phyloP scores from a whole-genome alignment of 2,888 invertebrate genomes.

The Diarsia dahlii region DNA sequence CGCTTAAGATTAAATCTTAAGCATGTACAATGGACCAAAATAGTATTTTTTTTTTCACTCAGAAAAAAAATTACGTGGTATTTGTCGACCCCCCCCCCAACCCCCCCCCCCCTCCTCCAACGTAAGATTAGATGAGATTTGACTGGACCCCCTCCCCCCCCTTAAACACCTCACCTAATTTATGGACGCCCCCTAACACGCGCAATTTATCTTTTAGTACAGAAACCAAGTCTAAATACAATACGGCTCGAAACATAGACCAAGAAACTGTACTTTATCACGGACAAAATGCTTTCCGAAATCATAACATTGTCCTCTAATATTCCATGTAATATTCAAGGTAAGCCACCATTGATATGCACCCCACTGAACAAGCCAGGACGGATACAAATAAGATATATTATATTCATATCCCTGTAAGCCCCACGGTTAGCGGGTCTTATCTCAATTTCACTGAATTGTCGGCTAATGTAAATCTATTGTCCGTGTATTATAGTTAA shows the following conservation, averaged over 20 bases:
- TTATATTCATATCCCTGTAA: constrained; percentile 46
- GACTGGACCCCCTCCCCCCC: no score
- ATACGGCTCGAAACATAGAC: background rate
- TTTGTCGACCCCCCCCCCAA: no score
- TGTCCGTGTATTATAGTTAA: constrained; percentile 46
- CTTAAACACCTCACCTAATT: no score
- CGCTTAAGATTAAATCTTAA: no score
- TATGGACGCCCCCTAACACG: no score
- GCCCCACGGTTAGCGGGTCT: constrained; percentile 44
- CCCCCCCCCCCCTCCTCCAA: no score
- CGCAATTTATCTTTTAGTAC: background rate
- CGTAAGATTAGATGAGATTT: no score
- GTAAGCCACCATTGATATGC: constrained; percentile 35
- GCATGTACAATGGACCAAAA: no score
- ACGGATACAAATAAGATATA: constrained; percentile 54
- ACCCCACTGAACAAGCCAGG: constrained; percentile 37
- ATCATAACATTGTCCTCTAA: constrained; percentile 19
- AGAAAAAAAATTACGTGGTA: no score
- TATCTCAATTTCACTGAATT: constrained; percentile 57
- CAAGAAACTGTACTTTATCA: background rate
- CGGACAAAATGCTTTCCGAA: constrained; percentile 16
- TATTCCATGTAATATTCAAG: constrained; percentile 19
- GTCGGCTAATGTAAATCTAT: constrained; percentile 58
- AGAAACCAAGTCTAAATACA: background rate
- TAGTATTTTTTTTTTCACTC: no score